Conservation (phyloP, 1,140 invertebrate genomes). For the Bombus vancouverensis region DNA sequence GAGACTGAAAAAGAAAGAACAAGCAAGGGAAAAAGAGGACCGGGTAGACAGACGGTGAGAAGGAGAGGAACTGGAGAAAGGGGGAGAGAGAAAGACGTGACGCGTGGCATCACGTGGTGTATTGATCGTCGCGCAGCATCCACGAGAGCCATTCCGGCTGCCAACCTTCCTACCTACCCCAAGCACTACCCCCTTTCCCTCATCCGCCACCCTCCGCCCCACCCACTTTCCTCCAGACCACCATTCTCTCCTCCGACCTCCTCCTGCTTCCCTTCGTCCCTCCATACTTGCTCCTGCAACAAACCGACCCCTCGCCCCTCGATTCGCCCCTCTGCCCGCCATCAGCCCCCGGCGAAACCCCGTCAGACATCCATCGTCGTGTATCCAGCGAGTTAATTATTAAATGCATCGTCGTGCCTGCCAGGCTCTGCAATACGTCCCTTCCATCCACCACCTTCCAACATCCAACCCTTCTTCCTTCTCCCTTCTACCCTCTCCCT, state of each 20-base stretch:
- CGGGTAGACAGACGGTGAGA: neutral
- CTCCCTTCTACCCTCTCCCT: neutral
- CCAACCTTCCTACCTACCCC: constrained; percentile 78
- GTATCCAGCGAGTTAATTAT: constrained; percentile 77
- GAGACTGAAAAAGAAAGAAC: constrained; percentile 51
- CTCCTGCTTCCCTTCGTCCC: constrained; percentile 17
- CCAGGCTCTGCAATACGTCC: constrained; percentile 47
- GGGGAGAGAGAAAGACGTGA: constrained; percentile 64
- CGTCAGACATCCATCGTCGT: constrained; percentile 75
- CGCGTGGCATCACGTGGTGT: constrained; percentile 77
- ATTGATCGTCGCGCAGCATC: constrained; percentile 80
- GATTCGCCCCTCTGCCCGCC: constrained; percentile 47
- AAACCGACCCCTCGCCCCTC: constrained; percentile 57
- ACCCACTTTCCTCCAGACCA: constrained; percentile 26
- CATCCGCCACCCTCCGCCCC: constrained; percentile 40
- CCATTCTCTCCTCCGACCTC: constrained; percentile 40
- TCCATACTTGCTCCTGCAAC: constrained; percentile 66
- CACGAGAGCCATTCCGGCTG: constrained; percentile 77
- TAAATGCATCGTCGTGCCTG: constrained; percentile 74
- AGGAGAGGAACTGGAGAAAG: neutral
- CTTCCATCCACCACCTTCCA: constrained; percentile 1
- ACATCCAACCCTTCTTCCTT: neutral
- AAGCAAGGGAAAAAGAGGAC: constrained; percentile 12
- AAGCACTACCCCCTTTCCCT: constrained; percentile 67
- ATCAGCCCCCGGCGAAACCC: constrained; percentile 68